phyloP scores from a whole-genome alignment of 2,888 invertebrate genomes.

The Leptogaster cylindrica region DNA sequence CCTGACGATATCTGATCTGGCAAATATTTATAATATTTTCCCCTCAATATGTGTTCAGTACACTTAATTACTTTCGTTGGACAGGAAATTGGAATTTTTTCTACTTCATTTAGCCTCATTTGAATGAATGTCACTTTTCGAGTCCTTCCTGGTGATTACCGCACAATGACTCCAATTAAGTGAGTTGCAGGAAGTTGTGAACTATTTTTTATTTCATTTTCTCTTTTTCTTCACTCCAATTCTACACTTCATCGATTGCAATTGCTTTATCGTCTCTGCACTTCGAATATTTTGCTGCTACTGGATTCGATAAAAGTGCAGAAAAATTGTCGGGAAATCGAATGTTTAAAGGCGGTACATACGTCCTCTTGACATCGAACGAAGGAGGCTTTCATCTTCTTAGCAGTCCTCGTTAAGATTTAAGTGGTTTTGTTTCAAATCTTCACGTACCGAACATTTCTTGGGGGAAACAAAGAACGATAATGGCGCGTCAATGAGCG shows the following conservation, averaged over 20 bases:
- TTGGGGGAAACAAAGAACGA: not conserved
- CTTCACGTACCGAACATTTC: constrained; percentile 22
- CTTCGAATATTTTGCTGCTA: not conserved
- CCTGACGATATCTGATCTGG: constrained; percentile 12
- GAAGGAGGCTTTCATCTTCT: constrained; percentile 20
- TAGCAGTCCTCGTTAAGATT: constrained; percentile 32
- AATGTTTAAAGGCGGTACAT: constrained; percentile 29
- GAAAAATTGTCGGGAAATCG: not conserved
- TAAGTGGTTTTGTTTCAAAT: constrained; percentile 39
- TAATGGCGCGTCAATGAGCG: constrained; percentile 21
- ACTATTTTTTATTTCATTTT: constrained; percentile 24
- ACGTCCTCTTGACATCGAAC: constrained; percentile 1
- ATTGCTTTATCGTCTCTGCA: not conserved
- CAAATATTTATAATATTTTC: not conserved
- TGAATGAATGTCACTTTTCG: constrained; percentile 39
- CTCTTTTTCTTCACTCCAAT: constrained; percentile 14
- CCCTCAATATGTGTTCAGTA: not conserved
- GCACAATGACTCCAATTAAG: constrained; percentile 50
- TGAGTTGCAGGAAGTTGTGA: constrained; percentile 32
- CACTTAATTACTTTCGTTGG: constrained; percentile 25
- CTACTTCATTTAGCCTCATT: constrained; percentile 35
- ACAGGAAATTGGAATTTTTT: constrained; percentile 16
- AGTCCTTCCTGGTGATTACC: constrained; percentile 49
- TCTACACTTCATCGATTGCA: constrained; percentile 21
- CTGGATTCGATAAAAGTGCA: not conserved